phyloP scores from a whole-genome alignment of 2,888 invertebrate species.

The Anoplius nigerrimus region DNA sequence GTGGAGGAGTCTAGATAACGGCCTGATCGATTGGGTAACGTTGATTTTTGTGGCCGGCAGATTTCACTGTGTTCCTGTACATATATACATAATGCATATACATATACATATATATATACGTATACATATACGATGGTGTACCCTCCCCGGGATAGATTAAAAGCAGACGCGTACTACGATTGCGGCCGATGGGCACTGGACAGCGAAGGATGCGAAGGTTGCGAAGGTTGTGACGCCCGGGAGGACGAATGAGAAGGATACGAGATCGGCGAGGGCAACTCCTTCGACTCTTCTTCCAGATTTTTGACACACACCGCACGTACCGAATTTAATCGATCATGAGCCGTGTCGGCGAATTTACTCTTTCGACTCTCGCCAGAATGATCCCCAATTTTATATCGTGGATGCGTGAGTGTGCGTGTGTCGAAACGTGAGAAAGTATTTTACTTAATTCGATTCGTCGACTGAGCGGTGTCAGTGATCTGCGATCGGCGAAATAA shows the following conservation, averaged over 20 bases:
- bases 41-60: slow-evolving; percentile 34
- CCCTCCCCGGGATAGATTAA: slow-evolving; percentile 36
- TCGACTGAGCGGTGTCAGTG: slow-evolving; percentile 1
- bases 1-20: background rate
- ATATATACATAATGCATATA: slow-evolving; percentile 45
- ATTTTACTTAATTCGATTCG: slow-evolving; percentile 36
- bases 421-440: slow-evolving; percentile 28
- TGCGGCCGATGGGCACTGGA: no score
- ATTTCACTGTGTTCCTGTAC: slow-evolving; percentile 50
- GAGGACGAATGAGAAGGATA: no score
- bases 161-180: background rate
- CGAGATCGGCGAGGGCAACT: no score
- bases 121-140: slow-evolving; percentile 49
- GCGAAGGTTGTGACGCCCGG: no score
- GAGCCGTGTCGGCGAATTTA: background rate
- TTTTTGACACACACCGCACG: no score
- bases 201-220: no score
- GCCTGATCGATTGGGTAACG: slow-evolving; percentile 5
- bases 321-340: no score
- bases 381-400: slow-evolving; percentile 17
- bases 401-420: background rate
- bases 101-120: slow-evolving; percentile 48
- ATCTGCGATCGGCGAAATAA: no score
- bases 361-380: background rate
- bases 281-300: no score